Evolutionary conservation across 1,140 invertebrate genomes (phyloP).

Genomic region (Spodoptera litura): DNA sequence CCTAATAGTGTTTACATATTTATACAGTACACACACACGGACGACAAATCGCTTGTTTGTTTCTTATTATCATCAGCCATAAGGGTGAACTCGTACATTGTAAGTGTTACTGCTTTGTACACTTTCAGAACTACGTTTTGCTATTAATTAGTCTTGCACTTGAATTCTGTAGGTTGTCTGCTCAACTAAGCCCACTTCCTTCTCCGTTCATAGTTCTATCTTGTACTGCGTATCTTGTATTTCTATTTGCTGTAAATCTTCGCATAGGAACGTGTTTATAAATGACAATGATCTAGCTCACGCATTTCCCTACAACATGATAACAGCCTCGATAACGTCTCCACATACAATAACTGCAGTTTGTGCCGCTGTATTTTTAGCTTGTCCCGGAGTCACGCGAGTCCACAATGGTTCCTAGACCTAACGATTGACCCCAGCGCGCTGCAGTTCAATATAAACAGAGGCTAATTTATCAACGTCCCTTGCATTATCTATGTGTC

Average conservation of each 20-base stretch:
- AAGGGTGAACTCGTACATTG: slow-evolving; percentile 33
- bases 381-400: slow-evolving; percentile 17
- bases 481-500: slow-evolving; percentile 35
- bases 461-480: slow-evolving; percentile 31
- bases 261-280: background rate
- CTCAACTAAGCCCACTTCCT: too few species aligned
- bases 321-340: slow-evolving; percentile 9
- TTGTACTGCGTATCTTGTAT: too few species aligned
- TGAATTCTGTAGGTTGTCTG: too few species aligned
- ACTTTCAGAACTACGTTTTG: background rate
- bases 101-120: slow-evolving; percentile 13
- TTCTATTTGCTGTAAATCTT: too few species aligned
- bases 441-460: slow-evolving; percentile 21
- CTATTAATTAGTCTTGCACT: background rate
- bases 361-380: background rate
- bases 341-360: slow-evolving; percentile 11
- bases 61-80: slow-evolving; percentile 48
- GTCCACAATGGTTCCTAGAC: slow-evolving; percentile 24
- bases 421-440: slow-evolving; percentile 5
- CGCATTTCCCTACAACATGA: background rate
- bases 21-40: slow-evolving; percentile 33
- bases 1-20: slow-evolving; percentile 53
- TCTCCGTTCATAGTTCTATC: too few species aligned
- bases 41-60: slow-evolving; percentile 44
- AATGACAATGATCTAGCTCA: background rate